Conservation (phyloP, 2,888 invertebrate genomes). For the Trypoxylon attenuatum region DNA sequence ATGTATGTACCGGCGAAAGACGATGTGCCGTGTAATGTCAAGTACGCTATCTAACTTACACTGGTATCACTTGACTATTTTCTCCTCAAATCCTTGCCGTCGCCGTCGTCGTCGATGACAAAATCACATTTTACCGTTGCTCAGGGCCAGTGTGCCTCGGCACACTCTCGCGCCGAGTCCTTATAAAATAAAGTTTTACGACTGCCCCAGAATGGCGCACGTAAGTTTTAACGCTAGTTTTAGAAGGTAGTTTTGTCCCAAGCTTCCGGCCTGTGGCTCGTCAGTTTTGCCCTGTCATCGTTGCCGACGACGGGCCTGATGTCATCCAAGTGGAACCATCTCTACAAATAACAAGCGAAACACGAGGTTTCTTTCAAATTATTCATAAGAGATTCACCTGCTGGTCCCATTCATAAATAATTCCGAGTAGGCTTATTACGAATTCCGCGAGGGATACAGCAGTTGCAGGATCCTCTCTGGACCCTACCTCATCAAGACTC, state of each 20-base stretch:
- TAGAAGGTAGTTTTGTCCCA: constrained; percentile 47
- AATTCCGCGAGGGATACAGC: too few species aligned
- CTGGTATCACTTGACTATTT: too few species aligned
- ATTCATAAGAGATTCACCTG: not conserved
- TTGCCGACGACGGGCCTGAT: constrained; percentile 52
- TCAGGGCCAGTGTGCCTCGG: not conserved
- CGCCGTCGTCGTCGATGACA: constrained; percentile 7
- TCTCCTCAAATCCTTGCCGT: not conserved
- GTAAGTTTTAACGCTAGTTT: constrained; percentile 45
- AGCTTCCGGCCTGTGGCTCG: constrained; percentile 41
- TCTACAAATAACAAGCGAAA: constrained; percentile 68
- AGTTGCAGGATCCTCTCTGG: not conserved
- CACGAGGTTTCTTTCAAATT: constrained; percentile 48
- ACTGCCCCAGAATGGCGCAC: constrained; percentile 10
- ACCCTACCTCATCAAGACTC: constrained; percentile 73
- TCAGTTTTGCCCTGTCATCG: constrained; percentile 59
- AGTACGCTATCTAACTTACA: too few species aligned
- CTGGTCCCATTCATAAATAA: constrained; percentile 67
- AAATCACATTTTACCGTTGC: constrained; percentile 28
- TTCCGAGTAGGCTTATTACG: too few species aligned
- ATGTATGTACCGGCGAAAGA: too few species aligned
- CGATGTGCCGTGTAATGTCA: too few species aligned
- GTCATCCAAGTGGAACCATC: constrained; percentile 68
- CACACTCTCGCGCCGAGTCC: not conserved
- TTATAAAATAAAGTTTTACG: constrained; percentile 11